Conservation (phyloP, 2,797 vertebrate genomes). For the Mormyrops attenuatus region DNA sequence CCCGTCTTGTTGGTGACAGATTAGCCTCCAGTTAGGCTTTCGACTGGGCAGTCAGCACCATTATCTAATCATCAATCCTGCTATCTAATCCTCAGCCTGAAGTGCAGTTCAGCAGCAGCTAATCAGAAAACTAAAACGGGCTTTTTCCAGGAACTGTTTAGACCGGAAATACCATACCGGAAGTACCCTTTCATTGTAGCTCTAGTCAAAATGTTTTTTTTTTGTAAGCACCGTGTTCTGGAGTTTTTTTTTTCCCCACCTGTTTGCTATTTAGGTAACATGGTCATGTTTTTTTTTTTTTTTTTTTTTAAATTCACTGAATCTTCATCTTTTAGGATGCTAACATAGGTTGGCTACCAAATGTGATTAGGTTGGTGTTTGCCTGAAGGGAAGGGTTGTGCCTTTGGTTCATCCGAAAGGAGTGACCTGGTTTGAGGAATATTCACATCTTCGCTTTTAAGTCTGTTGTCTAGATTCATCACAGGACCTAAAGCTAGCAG, state of each 20-base stretch:
- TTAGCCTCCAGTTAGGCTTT: background rate
- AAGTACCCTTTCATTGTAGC: conserved; percentile 38
- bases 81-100: background rate
- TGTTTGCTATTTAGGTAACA: background rate
- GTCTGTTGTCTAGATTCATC: background rate
- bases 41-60: background rate
- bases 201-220: conserved; percentile 35
- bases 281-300: background rate
- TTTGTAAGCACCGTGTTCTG: conserved; percentile 16
- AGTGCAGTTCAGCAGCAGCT: background rate
- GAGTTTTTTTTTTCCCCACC: conserved; percentile 11
- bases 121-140: background rate
- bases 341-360: background rate
- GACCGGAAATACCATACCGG: conserved; percentile 54
- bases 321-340: background rate
- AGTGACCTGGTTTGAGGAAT: background rate
- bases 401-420: background rate
- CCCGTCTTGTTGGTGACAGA: background rate
- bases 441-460: background rate
- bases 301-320: background rate
- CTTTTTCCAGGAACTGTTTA: conserved; percentile 19
- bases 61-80: background rate
- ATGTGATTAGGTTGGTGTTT: background rate
- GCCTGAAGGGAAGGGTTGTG: background rate
- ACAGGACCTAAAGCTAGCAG: background rate